phyloP scores from a whole-genome alignment of 2,888 invertebrate genomes.

The Oligia strigilis region DNA sequence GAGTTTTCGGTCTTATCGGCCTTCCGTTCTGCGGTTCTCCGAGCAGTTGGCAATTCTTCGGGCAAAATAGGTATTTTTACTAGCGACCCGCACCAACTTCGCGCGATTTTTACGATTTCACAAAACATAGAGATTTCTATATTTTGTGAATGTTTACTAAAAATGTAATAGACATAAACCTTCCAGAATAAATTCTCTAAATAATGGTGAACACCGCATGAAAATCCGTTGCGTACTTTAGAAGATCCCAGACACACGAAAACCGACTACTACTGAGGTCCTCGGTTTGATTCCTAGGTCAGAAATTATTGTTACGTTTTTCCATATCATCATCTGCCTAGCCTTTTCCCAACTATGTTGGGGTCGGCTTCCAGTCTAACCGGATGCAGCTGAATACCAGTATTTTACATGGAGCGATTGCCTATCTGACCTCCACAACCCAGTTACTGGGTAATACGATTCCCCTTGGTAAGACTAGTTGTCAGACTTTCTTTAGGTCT shows the following conservation, averaged over 20 bases:
- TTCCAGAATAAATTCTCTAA: neutral
- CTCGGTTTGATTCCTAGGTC: neutral
- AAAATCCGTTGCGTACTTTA: neutral
- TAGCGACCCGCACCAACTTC: neutral
- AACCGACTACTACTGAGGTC: too few species aligned
- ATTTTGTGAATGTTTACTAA: too few species aligned
- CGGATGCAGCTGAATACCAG: too few species aligned
- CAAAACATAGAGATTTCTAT: neutral
- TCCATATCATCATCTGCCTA: too few species aligned
- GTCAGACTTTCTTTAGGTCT: too few species aligned
- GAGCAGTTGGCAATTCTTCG: neutral
- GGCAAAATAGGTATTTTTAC: neutral
- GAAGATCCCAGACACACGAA: neutral
- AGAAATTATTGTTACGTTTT: neutral
- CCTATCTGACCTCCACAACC: too few species aligned
- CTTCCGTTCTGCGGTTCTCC: neutral
- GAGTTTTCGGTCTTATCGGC: neutral
- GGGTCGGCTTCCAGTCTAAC: too few species aligned
- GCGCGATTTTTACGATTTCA: neutral
- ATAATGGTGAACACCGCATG: neutral
- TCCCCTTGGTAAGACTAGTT: too few species aligned
- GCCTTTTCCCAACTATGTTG: too few species aligned
- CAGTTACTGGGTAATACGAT: too few species aligned
- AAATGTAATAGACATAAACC: neutral
- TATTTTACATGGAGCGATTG: too few species aligned